Evolutionary conservation across 2,113 vertebrate species (phyloP), one percentile per base, ranked within the genome.

Genomic region (Corythoichthys intestinalis): DNA sequence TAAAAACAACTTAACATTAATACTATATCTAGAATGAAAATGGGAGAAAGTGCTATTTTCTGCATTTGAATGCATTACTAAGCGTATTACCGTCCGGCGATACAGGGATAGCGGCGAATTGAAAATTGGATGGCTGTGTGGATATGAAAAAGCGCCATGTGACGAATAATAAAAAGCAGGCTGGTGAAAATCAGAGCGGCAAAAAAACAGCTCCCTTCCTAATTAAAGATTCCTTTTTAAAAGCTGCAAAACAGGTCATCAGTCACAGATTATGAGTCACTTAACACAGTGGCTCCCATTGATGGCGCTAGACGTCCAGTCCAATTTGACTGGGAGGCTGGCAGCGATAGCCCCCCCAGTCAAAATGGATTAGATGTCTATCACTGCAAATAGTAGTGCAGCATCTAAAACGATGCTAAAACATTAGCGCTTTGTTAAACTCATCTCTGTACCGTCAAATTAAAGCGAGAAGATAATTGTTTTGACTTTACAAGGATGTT

Each of bases 201-300:
- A 37, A 14, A 7, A 62, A 39, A 46, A 20, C 60, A 61, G 59
- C 38, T 3, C 4, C 5, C 49, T n/a, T 46, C 20, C 46, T 48
- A 47, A 64, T 47, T 48, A 64, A 34, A 17, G 46, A 64, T 48
- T 64, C 61, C 8, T 44, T 48, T 64, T 34, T 47, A 37, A 34
- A 3, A 20, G 39, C 13, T 4, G 39, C 1, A 20, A 39, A n/a
- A 41, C 8, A 37, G 54, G 58, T 6, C 59, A 8, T 7, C 58
- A 14, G 14, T 5, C 20, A 28, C 20, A 28, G 20, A 28, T 28
- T 28, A 28, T 28, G 20, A 28, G 20, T 28, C 20, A 28, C 20
- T 28, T 28, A 28, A 28, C 20, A 28, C 20, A 28, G 20, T 28
- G 20, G 20, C 20, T 28, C 20, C 20, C 20, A 28, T 28, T 28